Evolutionary conservation across 37 sponge, comb jelly and placozoan genomes (phyloP), one percentile per base, ranked within the genome.

Genomic region (Oscarella lobularis): DNA sequence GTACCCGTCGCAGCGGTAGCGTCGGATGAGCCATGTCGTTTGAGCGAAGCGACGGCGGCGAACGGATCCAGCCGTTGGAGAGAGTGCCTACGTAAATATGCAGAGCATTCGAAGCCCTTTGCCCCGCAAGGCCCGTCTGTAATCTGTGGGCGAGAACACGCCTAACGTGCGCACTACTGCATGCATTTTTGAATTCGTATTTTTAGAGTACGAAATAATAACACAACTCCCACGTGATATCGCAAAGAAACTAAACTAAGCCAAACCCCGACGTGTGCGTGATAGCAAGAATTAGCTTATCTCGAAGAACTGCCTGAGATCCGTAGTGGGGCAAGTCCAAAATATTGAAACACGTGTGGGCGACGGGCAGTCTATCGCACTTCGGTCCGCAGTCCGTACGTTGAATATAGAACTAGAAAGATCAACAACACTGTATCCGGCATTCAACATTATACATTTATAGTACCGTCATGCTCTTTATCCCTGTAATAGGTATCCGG

Each of bases 341-440:
- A 2, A 97, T 38, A 67, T 93, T 97, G 82, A 85, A 92, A 72
- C 98, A 97, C 4, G 98, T 97, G 84, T 97, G 98, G 37, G 98
- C 98, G 30, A 97, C 94, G 30, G 98, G 98, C 33, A 97, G 87
- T 14, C 82, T 73, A 55, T 78, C 40, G 5, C 60, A 9, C 20
- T 48, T 9, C 9, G 20, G 14, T 9, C 60, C 60, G 20, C 14
- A 27, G 20, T 48, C 60, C 9, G 14, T 27, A 27, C 60, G 9
- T 20, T 48, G 60, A 48, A 48, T 48, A 48, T 48, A 48, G 20
- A 48, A 9, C 60, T 48, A 48, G 20, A 48, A 48, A 9, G 9
- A 48, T 48, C 60, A 48, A 9, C 60, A 48, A 48, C 20, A 48
- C 9, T 48, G 60, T 20, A 48, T 20, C 9, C 60, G 20, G 60